Evolutionary conservation across 2,888 invertebrate genomes (phyloP).

Genomic region (Calephelis perditalis): DNA sequence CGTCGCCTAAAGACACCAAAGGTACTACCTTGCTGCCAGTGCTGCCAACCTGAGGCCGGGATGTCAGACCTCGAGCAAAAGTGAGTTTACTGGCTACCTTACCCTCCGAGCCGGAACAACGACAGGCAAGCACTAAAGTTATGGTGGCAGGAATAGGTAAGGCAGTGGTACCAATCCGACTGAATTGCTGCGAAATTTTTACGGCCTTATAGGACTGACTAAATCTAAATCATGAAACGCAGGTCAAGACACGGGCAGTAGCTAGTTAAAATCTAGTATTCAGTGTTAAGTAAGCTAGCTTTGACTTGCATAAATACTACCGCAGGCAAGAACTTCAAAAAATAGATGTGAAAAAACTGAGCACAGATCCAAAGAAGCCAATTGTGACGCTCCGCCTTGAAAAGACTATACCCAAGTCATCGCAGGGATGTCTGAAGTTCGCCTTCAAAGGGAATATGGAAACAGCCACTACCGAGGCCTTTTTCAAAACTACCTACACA

Average conservation of each 20-base stretch:
- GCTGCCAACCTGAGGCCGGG: too few relatives aligned
- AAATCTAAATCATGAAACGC: conserved; percentile 9
- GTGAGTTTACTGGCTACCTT: too few relatives aligned
- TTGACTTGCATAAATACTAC: background rate
- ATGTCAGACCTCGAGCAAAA: too few relatives aligned
- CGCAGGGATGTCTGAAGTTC: conserved; percentile 80
- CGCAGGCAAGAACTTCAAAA: conserved; percentile 43
- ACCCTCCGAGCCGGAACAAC: too few relatives aligned
- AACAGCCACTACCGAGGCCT: conserved; percentile 80
- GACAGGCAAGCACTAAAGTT: too few relatives aligned
- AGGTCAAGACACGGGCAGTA: conserved; percentile 15
- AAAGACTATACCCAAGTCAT: conserved; percentile 72
- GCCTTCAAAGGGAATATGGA: conserved; percentile 82
- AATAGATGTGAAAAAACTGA: conserved; percentile 53
- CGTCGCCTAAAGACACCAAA: too few relatives aligned
- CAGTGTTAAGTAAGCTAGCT: background rate
- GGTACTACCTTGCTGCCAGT: too few relatives aligned
- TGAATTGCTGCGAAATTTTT: too few relatives aligned
- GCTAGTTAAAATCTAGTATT: too few relatives aligned
- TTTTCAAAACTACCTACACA: conserved; percentile 82
- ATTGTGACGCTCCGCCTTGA: conserved; percentile 80
- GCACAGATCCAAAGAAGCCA: conserved; percentile 79
- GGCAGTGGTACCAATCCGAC: too few relatives aligned
- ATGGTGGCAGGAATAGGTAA: too few relatives aligned
- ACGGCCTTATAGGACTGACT: too few relatives aligned